These are phyloP conservation scores for Lycodopsis pacificus DNA, from an alignment of 2,797 vertebrate genomes.

Conservation along the genomic window DNA sequence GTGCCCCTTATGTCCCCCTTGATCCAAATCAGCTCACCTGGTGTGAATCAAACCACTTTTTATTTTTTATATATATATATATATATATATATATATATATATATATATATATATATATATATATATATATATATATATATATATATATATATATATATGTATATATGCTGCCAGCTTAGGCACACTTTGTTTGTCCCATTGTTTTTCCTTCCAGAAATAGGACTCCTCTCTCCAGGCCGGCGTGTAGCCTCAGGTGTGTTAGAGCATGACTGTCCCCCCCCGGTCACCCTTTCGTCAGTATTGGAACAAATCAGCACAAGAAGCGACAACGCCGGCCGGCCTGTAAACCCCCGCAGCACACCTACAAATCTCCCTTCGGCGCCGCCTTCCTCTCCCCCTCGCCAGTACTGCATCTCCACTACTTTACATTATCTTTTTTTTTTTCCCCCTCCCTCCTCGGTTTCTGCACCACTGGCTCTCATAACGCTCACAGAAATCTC, in stretches of 20 bases:
- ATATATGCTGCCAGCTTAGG: slow-evolving; percentile 56
- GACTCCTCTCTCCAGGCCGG: slow-evolving; percentile 40
- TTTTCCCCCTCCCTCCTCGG: background rate
- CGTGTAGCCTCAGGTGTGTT: slow-evolving; percentile 69
- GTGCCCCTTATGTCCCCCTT: slow-evolving; percentile 68
- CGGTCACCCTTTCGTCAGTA: slow-evolving; percentile 65
- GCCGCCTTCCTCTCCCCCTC: slow-evolving; percentile 39
- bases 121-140: no score
- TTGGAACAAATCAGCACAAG: slow-evolving; percentile 72
- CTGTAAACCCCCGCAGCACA: slow-evolving; percentile 48
- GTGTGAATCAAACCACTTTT: slow-evolving; percentile 61
- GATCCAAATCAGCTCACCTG: slow-evolving; percentile 72
- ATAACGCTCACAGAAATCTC: slow-evolving; percentile 43
- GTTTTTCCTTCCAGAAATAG: slow-evolving; percentile 55
- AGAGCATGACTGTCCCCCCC: slow-evolving; percentile 65
- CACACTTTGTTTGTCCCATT: slow-evolving; percentile 63
- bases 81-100: no score
- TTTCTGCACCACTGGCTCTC: slow-evolving; percentile 48
- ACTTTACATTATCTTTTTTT: slow-evolving; percentile 23
- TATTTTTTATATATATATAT: background rate
- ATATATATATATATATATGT: no score
- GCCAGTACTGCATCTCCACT: slow-evolving; percentile 31
- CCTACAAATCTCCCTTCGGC: slow-evolving; percentile 62
- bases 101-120: background rate
- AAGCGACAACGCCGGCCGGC: slow-evolving; percentile 25